Evolutionary conservation across 2,888 invertebrate species (phyloP).

Genomic region (Cepaea hortensis): DNA sequence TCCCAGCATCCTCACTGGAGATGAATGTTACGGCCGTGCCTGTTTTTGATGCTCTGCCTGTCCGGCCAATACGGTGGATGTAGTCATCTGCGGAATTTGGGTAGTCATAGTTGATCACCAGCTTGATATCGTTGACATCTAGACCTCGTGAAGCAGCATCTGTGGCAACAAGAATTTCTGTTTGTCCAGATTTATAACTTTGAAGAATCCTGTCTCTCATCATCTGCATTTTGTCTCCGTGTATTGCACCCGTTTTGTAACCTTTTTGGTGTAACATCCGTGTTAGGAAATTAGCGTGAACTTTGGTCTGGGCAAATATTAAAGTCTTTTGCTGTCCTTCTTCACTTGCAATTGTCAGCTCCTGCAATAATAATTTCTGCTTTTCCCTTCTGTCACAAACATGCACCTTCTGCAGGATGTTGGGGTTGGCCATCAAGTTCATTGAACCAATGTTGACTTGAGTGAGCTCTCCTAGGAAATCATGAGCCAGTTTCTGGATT

Average conservation of each 20-base stretch:
- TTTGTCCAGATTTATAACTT: constrained; percentile 86
- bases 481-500: constrained; percentile 93
- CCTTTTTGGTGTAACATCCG: constrained; percentile 88
- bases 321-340: constrained; percentile 84
- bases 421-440: constrained; percentile 94
- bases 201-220: constrained; percentile 83
- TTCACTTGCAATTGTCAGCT: constrained; percentile 82
- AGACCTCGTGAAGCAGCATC: no score
- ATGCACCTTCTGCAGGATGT: constrained; percentile 96
- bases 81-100: no score
- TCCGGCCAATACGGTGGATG: no score
- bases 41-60: constrained; percentile 91
- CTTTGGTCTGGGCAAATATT: constrained; percentile 97
- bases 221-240: constrained; percentile 96
- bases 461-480: constrained; percentile 95
- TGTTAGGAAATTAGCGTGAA: constrained; percentile 93
- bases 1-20: no score
- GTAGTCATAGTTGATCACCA: constrained; percentile 84
- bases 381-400: constrained; percentile 96
- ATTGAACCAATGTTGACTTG: constrained; percentile 99
- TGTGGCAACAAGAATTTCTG: constrained; percentile 89
- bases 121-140: constrained; percentile 88
- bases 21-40: constrained; percentile 98
- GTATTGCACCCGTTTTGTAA: constrained; percentile 83
- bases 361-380: constrained; percentile 88